Evolutionary conservation across 2,888 invertebrate species (phyloP).

Genomic region (Dioctria rufipes): DNA sequence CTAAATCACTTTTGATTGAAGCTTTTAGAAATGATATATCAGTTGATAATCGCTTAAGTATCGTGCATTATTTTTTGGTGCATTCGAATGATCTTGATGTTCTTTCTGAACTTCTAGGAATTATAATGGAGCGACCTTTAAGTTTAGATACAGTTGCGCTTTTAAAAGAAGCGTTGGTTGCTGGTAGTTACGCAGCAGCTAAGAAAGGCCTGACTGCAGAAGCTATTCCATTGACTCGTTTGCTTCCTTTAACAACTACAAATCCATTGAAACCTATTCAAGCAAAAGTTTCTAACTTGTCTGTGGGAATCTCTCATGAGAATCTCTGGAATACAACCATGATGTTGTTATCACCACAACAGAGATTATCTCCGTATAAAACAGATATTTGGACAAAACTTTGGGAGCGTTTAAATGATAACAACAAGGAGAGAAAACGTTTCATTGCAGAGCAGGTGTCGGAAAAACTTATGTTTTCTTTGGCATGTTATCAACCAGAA

Average conservation of each 20-base stretch:
- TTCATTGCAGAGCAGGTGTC: constrained; percentile 81
- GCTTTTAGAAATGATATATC: constrained; percentile 79
- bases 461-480: constrained; percentile 84
- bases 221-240: constrained; percentile 77
- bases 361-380: constrained; percentile 85
- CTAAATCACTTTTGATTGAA: constrained; percentile 78
- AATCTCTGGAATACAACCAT: constrained; percentile 86
- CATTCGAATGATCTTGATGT: constrained; percentile 84
- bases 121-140: constrained; percentile 75
- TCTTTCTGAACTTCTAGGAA: constrained; percentile 80
- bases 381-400: constrained; percentile 88
- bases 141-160: constrained; percentile 74
- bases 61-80: constrained; percentile 86
- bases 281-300: constrained; percentile 71
- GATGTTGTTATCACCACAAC: constrained; percentile 87
- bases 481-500: constrained; percentile 90
- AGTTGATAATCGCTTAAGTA: constrained; percentile 82
- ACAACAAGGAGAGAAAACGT: constrained; percentile 75
- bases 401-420: constrained; percentile 80
- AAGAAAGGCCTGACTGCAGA: constrained; percentile 82
- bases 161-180: constrained; percentile 87
- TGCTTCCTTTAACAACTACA: constrained; percentile 80
- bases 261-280: constrained; percentile 68
- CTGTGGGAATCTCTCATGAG: constrained; percentile 81
- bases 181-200: constrained; percentile 80